phyloP scores from a whole-genome alignment of 2,797 vertebrate genomes.

The Helostoma temminkii region DNA sequence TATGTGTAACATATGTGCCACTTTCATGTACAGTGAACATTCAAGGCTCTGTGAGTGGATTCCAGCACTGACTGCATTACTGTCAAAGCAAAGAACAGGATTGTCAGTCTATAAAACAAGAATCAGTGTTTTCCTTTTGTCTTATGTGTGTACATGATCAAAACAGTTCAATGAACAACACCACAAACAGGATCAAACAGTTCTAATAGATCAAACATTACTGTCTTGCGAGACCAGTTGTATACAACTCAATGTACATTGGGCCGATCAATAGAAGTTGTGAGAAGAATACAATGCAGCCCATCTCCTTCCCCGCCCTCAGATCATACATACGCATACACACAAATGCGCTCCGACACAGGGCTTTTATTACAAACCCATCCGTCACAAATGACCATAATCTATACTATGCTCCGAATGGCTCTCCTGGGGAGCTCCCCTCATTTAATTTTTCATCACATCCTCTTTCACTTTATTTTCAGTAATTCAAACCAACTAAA shows the following conservation, averaged over 20 bases:
- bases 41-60: not conserved
- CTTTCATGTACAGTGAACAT: not conserved
- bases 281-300: conserved; percentile 59
- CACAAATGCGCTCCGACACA: conserved; percentile 48
- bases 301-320: conserved; percentile 24
- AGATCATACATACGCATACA: conserved; percentile 30
- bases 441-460: conserved; percentile 74
- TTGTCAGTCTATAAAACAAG: not conserved
- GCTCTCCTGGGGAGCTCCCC: conserved; percentile 66
- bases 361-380: conserved; percentile 65
- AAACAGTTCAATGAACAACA: conserved; percentile 7
- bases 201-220: conserved; percentile 28
- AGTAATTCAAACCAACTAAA: conserved; percentile 77
- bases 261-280: conserved; percentile 54
- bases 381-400: conserved; percentile 76
- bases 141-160: not conserved
- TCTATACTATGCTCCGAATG: conserved; percentile 70
- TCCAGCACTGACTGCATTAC: not conserved
- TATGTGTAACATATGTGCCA: too few species aligned
- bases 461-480: conserved; percentile 76
- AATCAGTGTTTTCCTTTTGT: not conserved
- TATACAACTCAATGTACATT: conserved; percentile 14
- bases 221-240: conserved; percentile 22
- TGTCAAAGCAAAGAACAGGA: not conserved
- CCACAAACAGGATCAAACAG: conserved; percentile 2